Evolutionary conservation across 2,113 vertebrate species (phyloP).

Genomic region (Micromys minutus): DNA sequence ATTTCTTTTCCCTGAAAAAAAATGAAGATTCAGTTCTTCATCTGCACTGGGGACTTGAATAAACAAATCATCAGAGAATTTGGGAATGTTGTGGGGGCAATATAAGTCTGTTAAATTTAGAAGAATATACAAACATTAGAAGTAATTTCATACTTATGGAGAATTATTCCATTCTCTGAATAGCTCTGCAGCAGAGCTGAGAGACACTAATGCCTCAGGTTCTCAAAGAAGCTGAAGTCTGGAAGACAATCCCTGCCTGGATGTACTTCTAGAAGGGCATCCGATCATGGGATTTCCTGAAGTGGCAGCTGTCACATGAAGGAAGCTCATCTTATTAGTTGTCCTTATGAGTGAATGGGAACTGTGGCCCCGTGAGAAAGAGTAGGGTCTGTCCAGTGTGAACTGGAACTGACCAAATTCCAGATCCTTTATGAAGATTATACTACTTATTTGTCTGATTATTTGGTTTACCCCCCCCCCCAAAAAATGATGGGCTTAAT

Average conservation of each 20-base stretch:
- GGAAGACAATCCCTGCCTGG: too few species aligned
- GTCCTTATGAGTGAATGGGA: accelerated
- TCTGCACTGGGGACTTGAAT: background rate
- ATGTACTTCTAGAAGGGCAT: background rate
- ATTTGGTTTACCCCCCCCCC: background rate
- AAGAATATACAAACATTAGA: background rate
- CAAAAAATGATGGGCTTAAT: background rate
- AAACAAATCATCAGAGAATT: background rate
- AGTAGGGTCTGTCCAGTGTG: accelerated
- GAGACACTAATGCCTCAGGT: accelerated
- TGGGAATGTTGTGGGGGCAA: background rate
- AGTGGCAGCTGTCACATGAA: background rate
- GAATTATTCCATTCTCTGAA: background rate
- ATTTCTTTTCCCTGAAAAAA: background rate
- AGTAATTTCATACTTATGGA: background rate
- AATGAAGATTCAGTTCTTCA: background rate
- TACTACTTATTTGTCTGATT: too few species aligned
- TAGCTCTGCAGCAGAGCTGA: accelerated
- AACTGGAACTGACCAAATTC: background rate
- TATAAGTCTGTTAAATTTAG: background rate
- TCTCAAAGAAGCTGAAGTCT: accelerated
- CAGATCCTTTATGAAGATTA: background rate
- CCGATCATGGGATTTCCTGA: background rate
- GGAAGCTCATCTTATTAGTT: background rate
- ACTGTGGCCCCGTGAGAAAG: background rate